Conservation (phyloP, 2,113 vertebrate genomes). For the Triplophysa tibetana region DNA sequence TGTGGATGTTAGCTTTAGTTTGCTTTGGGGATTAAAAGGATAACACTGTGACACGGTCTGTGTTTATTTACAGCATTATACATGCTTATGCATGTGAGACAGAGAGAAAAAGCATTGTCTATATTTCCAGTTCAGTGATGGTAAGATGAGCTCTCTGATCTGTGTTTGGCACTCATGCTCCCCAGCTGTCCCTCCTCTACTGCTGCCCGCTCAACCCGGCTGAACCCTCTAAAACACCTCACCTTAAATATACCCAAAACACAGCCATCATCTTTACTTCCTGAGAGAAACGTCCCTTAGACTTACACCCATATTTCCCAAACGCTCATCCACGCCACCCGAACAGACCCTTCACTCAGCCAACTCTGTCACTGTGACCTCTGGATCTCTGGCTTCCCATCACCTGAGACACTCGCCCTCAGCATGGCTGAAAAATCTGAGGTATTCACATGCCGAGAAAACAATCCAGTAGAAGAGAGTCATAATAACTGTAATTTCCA, state of each 20-base stretch:
- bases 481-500: conserved; percentile 7
- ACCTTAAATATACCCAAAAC: conserved; percentile 11
- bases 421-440: conserved; percentile 62
- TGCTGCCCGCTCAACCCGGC: conserved; percentile 53
- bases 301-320: not conserved
- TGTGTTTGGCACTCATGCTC: conserved; percentile 70
- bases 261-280: not conserved
- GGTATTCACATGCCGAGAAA: conserved; percentile 13
- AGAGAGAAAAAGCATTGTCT: conserved; percentile 1
- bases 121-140: conserved; percentile 46
- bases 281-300: not conserved
- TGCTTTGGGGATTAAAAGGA: not conserved
- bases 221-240: conserved; percentile 20
- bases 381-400: not conserved
- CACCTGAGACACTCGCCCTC: conserved; percentile 58
- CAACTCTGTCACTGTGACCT: not conserved
- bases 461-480: conserved; percentile 41
- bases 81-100: not conserved
- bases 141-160: conserved; percentile 71
- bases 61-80: conserved; percentile 39
- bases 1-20: not conserved
- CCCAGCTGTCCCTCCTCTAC: conserved; percentile 76
- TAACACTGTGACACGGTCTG: conserved; percentile 15
- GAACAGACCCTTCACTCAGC: not conserved
- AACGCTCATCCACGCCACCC: not conserved